Conservation (phyloP, 2,113 vertebrate species). For the Cichladusa arquata region DNA sequence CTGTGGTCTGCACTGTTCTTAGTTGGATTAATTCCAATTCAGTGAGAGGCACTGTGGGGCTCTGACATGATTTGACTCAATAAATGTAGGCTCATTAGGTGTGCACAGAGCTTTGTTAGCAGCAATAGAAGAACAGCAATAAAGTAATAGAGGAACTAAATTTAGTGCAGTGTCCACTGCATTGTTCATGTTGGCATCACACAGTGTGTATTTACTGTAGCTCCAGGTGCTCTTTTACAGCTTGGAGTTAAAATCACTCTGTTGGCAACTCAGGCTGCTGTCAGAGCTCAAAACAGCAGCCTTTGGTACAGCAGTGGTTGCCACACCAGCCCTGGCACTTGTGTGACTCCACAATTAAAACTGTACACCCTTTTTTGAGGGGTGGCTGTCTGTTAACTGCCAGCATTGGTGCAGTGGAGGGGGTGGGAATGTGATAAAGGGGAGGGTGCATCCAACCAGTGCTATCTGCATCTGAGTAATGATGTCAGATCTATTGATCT, state of each 20-base stretch:
- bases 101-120: background rate
- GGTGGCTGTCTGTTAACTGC: background rate
- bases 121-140: background rate
- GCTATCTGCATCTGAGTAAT: background rate
- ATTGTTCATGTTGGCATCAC: background rate
- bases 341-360: background rate
- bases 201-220: background rate
- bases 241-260: background rate
- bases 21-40: background rate
- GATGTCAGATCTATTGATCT: background rate
- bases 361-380: accelerated
- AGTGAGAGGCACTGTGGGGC: background rate
- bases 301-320: background rate
- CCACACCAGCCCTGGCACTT: background rate
- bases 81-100: background rate
- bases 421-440: background rate
- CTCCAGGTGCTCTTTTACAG: background rate
- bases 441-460: background rate
- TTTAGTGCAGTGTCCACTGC: background rate
- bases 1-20: background rate
- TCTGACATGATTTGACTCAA: background rate
- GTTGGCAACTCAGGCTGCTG: background rate
- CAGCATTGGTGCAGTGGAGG: background rate
- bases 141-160: background rate
- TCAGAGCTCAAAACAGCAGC: background rate